These are phyloP conservation scores for Formica exsecta DNA, from an alignment of 1,140 invertebrate species.

Conservation along the genomic window DNA sequence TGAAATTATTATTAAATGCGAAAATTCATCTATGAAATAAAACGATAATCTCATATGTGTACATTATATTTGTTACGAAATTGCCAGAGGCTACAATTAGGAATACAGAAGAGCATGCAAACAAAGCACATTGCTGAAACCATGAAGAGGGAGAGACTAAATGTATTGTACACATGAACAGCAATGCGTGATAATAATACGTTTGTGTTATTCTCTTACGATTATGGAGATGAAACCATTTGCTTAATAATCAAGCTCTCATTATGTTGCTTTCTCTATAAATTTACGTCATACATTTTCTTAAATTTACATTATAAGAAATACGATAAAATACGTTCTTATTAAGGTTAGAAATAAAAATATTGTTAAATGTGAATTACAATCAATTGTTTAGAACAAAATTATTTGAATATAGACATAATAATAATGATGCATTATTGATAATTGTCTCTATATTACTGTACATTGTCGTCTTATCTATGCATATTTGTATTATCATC, in stretches of 20 bases:
- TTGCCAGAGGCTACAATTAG: background rate
- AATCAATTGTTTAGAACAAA: background rate
- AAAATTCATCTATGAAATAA: background rate
- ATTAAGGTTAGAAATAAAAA: background rate
- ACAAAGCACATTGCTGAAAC: slow-evolving; percentile 7
- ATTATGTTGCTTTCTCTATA: slow-evolving; percentile 1
- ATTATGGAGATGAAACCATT: background rate
- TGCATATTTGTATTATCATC: slow-evolving; percentile 3
- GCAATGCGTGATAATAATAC: background rate
- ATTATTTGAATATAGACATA: background rate
- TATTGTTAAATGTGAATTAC: background rate
- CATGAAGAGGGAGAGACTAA: background rate
- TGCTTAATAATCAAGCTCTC: background rate
- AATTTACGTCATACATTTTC: background rate
- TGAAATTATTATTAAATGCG: slow-evolving; percentile 2
- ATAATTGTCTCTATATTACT: background rate
- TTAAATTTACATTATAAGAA: background rate
- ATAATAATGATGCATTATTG: background rate
- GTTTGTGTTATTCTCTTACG: slow-evolving; percentile 8
- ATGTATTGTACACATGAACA: background rate
- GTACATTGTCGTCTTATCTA: background rate
- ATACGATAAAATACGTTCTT: background rate
- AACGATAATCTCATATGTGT: background rate
- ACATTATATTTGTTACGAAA: background rate
- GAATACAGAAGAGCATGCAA: slow-evolving; percentile 9